These are phyloP conservation scores for Amblyopsis hoosieri DNA, from an alignment of 2,797 vertebrate genomes.

Conservation along the genomic window DNA sequence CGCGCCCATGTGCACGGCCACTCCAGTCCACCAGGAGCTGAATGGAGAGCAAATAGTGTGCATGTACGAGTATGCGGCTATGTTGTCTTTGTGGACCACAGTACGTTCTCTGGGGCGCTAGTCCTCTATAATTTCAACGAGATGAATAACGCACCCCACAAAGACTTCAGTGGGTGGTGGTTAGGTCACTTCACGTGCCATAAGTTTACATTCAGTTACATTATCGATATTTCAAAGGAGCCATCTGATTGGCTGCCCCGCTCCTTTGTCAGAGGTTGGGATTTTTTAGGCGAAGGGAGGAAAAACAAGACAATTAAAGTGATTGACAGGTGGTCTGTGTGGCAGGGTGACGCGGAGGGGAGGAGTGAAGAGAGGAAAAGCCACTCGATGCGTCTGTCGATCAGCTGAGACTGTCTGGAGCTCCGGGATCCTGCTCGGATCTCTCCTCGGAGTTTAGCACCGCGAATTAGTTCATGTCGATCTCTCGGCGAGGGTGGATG, in stretches of 20 bases:
- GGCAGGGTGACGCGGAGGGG: constrained; percentile 95
- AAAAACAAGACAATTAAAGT: constrained; percentile 98
- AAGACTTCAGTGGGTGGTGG: constrained; percentile 2
- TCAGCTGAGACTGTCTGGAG: constrained; percentile 98
- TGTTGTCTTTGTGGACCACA: no score
- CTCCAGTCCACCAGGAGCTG: no score
- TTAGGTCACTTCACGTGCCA: constrained; percentile 9
- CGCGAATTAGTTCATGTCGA: constrained; percentile 79
- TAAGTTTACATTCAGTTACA: constrained; percentile 46
- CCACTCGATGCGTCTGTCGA: constrained; percentile 99
- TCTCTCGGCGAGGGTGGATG: constrained; percentile 84
- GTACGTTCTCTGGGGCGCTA: no score
- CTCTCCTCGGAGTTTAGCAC: constrained; percentile 89
- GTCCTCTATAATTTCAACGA: no score
- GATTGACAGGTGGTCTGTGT: constrained; percentile 99
- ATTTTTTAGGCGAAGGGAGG: constrained; percentile 54
- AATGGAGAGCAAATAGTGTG: no score
- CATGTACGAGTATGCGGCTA: no score
- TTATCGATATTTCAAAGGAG: constrained; percentile 35
- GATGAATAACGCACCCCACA: not conserved
- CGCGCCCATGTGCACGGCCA: constrained; percentile 15
- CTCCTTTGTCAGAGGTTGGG: constrained; percentile 81
- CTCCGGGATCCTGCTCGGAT: constrained; percentile 91
- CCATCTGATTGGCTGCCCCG: constrained; percentile 33
- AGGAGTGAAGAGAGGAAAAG: constrained; percentile 95